Evolutionary conservation across 2,797 vertebrate genomes (phyloP).

Genomic region (Phoxinus dragarum): DNA sequence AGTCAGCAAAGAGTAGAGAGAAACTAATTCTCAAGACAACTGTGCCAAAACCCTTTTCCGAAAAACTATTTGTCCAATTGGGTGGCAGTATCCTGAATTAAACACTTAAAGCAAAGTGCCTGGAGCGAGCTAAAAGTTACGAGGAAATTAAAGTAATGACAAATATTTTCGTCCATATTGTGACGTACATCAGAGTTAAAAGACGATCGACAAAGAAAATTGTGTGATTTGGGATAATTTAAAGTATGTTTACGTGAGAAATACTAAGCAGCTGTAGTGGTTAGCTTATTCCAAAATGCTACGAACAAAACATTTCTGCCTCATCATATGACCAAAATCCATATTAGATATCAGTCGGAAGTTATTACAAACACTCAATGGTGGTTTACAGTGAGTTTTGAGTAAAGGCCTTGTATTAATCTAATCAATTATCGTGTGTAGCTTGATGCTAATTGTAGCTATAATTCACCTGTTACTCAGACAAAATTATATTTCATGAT

Average conservation of each 20-base stretch:
- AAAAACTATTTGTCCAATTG: neutral
- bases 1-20: slow-evolving; percentile 13
- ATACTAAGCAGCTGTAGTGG: neutral
- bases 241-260: neutral
- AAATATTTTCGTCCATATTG: neutral
- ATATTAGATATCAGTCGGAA: neutral
- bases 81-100: neutral
- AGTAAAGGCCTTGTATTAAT: neutral
- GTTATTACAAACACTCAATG: neutral
- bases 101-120: neutral
- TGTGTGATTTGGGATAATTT: neutral
- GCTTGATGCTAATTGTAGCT: neutral
- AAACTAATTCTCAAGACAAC: slow-evolving; percentile 29
- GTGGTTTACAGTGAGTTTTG: neutral
- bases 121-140: neutral
- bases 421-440: neutral
- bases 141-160: neutral
- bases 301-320: neutral
- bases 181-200: neutral
- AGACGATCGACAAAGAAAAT: neutral
- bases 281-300: neutral
- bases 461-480: neutral
- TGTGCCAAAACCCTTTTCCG: neutral
- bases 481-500: neutral
- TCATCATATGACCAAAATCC: neutral